Evolutionary conservation across 2,888 invertebrate species (phyloP).

Genomic region (Zygothrica quintamaculata): DNA sequence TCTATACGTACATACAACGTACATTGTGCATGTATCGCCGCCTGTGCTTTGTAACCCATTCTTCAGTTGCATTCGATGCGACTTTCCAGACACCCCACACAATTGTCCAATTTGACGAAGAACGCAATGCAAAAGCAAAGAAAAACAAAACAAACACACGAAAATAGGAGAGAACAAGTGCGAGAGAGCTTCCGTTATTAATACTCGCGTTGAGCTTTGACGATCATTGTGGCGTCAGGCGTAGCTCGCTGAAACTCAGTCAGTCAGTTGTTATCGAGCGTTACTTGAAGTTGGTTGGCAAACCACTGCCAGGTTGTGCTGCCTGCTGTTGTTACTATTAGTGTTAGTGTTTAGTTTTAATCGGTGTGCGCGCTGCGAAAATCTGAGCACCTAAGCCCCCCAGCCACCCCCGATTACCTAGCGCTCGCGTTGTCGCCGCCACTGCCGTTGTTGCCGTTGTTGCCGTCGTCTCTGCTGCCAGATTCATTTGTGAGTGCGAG

Average conservation of each 20-base stretch:
- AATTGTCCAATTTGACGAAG: slow-evolving; percentile 13
- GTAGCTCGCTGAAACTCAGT: slow-evolving; percentile 36
- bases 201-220: slow-evolving; percentile 34
- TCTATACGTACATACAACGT: background rate
- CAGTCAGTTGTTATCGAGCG: slow-evolving; percentile 73
- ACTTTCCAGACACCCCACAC: slow-evolving; percentile 15
- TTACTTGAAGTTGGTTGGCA: slow-evolving; percentile 67
- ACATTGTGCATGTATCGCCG: slow-evolving; percentile 2
- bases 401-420: background rate
- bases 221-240: slow-evolving; percentile 37
- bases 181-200: slow-evolving; percentile 27
- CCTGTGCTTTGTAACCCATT: slow-evolving; percentile 40
- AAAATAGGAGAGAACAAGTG: slow-evolving; percentile 23
- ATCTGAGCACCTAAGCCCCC: slow-evolving; percentile 44
- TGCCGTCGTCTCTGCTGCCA: slow-evolving; percentile 34
- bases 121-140: slow-evolving; percentile 8
- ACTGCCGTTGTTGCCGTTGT: slow-evolving; percentile 20
- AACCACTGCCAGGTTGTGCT: slow-evolving; percentile 36
- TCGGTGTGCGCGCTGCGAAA: slow-evolving; percentile 68
- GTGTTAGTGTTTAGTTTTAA: slow-evolving; percentile 51
- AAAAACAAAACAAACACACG: slow-evolving; percentile 15
- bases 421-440: slow-evolving; percentile 68
- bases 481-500: slow-evolving; percentile 61
- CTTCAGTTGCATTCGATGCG: slow-evolving; percentile 42
- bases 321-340: slow-evolving; percentile 44